phyloP scores from a whole-genome alignment of 1,140 invertebrate genomes.

The Aradophagus sp. region DNA sequence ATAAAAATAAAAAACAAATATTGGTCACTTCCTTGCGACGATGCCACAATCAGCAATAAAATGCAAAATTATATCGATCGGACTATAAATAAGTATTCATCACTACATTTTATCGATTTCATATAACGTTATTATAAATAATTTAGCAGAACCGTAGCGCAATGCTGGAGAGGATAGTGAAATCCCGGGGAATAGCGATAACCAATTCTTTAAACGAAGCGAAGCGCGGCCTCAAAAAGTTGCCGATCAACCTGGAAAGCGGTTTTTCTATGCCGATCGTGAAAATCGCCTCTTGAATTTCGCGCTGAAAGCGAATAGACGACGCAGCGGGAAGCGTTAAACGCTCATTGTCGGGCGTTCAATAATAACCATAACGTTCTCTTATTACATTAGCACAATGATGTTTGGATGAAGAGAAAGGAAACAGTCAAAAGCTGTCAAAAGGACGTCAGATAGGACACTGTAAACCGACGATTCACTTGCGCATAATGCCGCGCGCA shows the following conservation, averaged over 20 bases:
- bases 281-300: conserved; percentile 21
- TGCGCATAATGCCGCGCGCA: conserved; percentile 40
- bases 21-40: too few relatives aligned
- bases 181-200: too few relatives aligned
- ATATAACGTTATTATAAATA: too few relatives aligned
- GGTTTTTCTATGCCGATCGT: conserved; percentile 4
- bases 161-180: too few relatives aligned
- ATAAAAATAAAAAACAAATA: too few relatives aligned
- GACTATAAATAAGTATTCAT: too few relatives aligned
- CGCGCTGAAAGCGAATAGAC: conserved; percentile 25
- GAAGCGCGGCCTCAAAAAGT: too few relatives aligned
- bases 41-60: too few relatives aligned
- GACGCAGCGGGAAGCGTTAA: conserved; percentile 43
- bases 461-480: conserved; percentile 52
- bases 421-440: conserved; percentile 59
- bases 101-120: too few relatives aligned
- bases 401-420: conserved; percentile 62
- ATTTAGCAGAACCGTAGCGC: too few relatives aligned
- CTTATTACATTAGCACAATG: conserved; percentile 62
- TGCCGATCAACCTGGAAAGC: background rate
- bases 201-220: too few relatives aligned
- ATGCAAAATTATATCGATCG: too few relatives aligned
- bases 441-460: conserved; percentile 66
- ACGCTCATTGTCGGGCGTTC: conserved; percentile 47
- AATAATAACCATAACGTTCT: conserved; percentile 50